Evolutionary conservation across 2,888 invertebrate species (phyloP).

Genomic region (Lymantria dispar): DNA sequence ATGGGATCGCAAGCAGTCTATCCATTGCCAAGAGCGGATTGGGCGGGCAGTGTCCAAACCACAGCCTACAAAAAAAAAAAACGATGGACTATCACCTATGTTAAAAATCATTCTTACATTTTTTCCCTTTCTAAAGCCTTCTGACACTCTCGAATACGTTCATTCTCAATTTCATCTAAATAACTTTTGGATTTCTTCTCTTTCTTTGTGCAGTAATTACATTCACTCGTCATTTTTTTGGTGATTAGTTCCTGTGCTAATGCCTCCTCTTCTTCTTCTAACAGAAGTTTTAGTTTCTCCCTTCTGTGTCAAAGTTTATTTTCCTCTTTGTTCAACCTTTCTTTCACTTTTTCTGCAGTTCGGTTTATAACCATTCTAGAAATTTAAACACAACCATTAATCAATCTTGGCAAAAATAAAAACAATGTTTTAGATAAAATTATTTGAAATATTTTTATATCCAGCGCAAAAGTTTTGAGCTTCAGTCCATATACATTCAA

Average conservation of each 20-base stretch:
- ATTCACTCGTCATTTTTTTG: conserved; percentile 51
- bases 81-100: too few species aligned
- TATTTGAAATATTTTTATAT: too few species aligned
- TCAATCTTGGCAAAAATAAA: too few species aligned
- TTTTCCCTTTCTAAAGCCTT: conserved; percentile 69
- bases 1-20: too few species aligned
- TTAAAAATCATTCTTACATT: conserved; percentile 60
- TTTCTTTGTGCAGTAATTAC: conserved; percentile 54
- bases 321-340: conserved; percentile 59
- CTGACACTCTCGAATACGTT: conserved; percentile 60
- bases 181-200: conserved; percentile 44
- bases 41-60: too few species aligned
- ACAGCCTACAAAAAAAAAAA: too few species aligned
- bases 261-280: conserved; percentile 55
- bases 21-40: too few species aligned
- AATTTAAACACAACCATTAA: background rate
- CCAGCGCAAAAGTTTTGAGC: too few species aligned
- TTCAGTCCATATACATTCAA: too few species aligned
- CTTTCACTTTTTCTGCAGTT: conserved; percentile 59
- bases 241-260: conserved; percentile 48
- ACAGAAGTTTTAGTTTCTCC: conserved; percentile 48
- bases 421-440: too few species aligned
- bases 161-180: conserved; percentile 55
- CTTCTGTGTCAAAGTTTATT: conserved; percentile 65
- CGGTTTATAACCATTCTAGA: conserved; percentile 61